Evolutionary conservation across 1,140 invertebrate genomes (phyloP).

Genomic region (Hypsibius dujardini): DNA sequence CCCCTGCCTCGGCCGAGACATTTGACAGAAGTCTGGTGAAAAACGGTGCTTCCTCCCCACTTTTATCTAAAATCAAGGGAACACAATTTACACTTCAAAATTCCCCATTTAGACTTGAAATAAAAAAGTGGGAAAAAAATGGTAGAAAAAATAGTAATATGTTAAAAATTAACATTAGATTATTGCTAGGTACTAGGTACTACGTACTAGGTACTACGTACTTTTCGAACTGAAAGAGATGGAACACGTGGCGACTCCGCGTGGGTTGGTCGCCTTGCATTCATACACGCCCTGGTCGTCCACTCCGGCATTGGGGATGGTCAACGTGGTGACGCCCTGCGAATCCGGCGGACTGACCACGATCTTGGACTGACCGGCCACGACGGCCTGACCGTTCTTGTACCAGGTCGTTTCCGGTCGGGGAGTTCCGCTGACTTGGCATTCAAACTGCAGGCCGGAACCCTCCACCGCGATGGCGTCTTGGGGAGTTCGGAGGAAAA

Average conservation of each 20-base stretch:
- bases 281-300: conserved; percentile 14
- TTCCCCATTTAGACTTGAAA: too few species aligned
- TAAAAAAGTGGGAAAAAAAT: too few species aligned
- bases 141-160: too few species aligned
- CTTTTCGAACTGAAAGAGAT: background rate
- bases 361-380: background rate
- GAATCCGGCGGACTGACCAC: background rate
- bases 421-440: conserved; percentile 40
- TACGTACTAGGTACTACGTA: too few species aligned
- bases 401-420: conserved; percentile 22
- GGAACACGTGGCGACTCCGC: conserved; percentile 12
- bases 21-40: background rate
- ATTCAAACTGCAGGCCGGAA: conserved; percentile 47
- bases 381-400: conserved; percentile 12
- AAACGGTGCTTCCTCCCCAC: background rate
- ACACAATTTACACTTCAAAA: too few species aligned
- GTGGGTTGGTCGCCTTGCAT: conserved; percentile 32
- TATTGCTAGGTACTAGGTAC: too few species aligned
- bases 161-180: too few species aligned
- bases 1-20: background rate
- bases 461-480: conserved; percentile 57
- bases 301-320: background rate
- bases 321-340: background rate
- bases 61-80: background rate
- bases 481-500: conserved; percentile 45